phyloP scores from a whole-genome alignment of 1,140 invertebrate species.

The Panagrolaimus sp. region DNA sequence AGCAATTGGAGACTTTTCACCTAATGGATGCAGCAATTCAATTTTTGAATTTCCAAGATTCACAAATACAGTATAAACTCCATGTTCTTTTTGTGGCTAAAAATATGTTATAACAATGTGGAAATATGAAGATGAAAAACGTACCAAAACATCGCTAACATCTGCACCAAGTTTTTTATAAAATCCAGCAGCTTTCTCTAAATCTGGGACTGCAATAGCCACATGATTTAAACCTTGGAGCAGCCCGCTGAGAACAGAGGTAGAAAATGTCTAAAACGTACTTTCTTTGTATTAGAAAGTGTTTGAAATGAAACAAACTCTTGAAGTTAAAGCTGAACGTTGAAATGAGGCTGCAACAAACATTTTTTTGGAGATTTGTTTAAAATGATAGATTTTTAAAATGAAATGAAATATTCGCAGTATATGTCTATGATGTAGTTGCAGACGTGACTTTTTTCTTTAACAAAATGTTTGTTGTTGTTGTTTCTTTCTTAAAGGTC shows the following conservation, averaged over 20 bases:
- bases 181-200: constrained; percentile 63
- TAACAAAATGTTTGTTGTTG: no score
- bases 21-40: constrained; percentile 65
- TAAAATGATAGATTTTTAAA: no score
- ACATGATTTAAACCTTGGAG: constrained; percentile 66
- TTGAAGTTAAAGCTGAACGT: neutral
- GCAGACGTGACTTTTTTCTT: no score
- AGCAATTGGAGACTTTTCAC: constrained; percentile 66
- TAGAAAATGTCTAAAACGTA: neutral
- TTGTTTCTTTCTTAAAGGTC: no score
- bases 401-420: no score
- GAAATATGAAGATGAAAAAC: no score
- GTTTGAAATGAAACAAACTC: neutral
- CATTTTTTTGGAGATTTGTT: no score
- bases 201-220: constrained; percentile 65
- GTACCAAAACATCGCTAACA: constrained; percentile 73
- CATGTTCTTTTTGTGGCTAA: constrained; percentile 38
- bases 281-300: neutral
- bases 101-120: no score
- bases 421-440: no score
- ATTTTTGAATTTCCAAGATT: constrained; percentile 67
- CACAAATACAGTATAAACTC: constrained; percentile 69
- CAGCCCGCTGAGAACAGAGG: constrained; percentile 1
- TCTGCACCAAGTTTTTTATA: constrained; percentile 80
- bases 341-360: no score